Evolutionary conservation across 2,888 invertebrate species (phyloP).

Genomic region (Cetonia aurata): DNA sequence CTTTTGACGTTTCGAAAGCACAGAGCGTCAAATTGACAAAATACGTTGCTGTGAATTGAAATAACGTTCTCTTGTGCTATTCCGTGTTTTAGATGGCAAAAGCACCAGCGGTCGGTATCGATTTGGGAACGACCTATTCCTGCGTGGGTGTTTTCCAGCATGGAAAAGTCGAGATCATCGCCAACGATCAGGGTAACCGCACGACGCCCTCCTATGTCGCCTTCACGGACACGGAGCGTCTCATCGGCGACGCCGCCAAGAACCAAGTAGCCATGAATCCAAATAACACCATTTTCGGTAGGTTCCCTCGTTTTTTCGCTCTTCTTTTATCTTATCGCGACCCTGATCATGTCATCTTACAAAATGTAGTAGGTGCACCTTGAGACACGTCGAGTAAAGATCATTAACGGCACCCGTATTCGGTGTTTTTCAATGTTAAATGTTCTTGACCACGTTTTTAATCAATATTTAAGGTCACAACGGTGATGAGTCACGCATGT

Average conservation of each 20-base stretch:
- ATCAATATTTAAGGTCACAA: conserved; percentile 24
- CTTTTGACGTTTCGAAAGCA: conserved; percentile 24
- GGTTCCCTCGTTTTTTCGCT: conserved; percentile 56
- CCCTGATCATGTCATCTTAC: not conserved
- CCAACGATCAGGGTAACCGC: conserved; percentile 91
- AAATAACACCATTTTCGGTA: conserved; percentile 87
- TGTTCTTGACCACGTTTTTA: conserved; percentile 7
- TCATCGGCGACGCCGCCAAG: conserved; percentile 87
- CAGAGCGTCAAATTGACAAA: conserved; percentile 16
- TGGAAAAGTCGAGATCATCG: conserved; percentile 91
- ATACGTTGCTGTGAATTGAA: conserved; percentile 12
- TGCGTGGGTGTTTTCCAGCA: conserved; percentile 95
- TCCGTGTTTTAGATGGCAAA: conserved; percentile 71
- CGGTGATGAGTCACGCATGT: conserved; percentile 2
- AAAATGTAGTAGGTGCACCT: not conserved
- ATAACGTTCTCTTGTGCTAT: conserved; percentile 4
- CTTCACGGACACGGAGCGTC: conserved; percentile 86
- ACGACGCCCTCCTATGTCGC: conserved; percentile 89
- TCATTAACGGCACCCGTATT: not conserved
- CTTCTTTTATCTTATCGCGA: too few relatives aligned
- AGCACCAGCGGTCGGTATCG: conserved; percentile 94
- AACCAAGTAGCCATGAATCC: conserved; percentile 91
- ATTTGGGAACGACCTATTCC: conserved; percentile 95
- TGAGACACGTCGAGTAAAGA: not conserved
- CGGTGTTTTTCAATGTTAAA: not conserved